Conservation (phyloP, 1,140 invertebrate species). For the Eriosoma lanigerum region DNA sequence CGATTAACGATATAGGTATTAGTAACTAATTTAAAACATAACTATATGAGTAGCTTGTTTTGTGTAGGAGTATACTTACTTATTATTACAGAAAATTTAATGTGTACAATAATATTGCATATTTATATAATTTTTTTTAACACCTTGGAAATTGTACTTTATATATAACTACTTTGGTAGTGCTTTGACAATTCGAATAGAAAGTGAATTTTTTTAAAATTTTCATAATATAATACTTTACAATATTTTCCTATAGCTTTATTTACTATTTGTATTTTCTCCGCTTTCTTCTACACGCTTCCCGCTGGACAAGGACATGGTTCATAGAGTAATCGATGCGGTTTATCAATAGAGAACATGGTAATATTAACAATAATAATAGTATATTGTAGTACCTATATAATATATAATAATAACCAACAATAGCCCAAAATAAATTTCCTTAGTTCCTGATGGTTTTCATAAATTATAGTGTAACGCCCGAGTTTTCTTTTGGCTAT, state of each 20-base stretch:
- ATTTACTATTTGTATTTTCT: slow-evolving; percentile 14
- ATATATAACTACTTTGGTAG: neutral
- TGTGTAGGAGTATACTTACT: no score
- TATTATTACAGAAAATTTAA: neutral
- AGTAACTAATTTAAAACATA: no score
- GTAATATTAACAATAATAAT: slow-evolving; percentile 13
- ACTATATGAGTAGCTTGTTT: no score
- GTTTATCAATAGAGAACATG: slow-evolving; percentile 45
- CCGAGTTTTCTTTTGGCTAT: slow-evolving; percentile 35
- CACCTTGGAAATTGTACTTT: neutral
- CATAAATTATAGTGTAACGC: slow-evolving; percentile 38
- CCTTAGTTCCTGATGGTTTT: slow-evolving; percentile 48
- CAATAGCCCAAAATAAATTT: slow-evolving; percentile 31
- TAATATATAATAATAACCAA: neutral
- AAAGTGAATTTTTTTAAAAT: slow-evolving; percentile 31
- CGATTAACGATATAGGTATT: no score
- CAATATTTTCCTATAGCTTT: neutral
- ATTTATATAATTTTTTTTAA: neutral
- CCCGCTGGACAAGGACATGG: slow-evolving; percentile 12
- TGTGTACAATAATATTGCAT: neutral
- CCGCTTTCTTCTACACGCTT: slow-evolving; percentile 27
- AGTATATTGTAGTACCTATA: neutral
- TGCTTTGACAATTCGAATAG: slow-evolving; percentile 23
- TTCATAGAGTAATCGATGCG: slow-evolving; percentile 39
- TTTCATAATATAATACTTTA: slow-evolving; percentile 10